Percentiles rank a stretch among this genome's conserved stretches.
These are phyloP conservation scores for Actenoides hombroni DNA, from an alignment of 2,113 vertebrate species.

Conservation along the genomic window DNA sequence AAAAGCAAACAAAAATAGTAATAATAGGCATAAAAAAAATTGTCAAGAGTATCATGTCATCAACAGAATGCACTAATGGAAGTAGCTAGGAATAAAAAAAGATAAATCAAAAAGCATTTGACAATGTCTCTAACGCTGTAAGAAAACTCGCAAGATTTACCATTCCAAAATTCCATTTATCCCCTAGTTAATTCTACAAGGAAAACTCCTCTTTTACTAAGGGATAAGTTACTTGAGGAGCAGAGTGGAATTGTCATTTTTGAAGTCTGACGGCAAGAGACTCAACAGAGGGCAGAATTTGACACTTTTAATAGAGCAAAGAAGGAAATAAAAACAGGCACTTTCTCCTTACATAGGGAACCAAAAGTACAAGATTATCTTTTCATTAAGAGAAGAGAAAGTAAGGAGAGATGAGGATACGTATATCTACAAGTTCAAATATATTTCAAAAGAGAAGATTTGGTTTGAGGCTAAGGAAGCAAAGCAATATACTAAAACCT, in stretches of 20 bases:
- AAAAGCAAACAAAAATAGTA: not conserved
- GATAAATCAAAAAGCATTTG: not conserved
- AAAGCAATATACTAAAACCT: not conserved
- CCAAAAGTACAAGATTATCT: not conserved
- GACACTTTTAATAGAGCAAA: not conserved
- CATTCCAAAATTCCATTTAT: not conserved
- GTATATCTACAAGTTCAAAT: not conserved
- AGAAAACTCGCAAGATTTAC: not conserved
- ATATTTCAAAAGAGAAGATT: not conserved
- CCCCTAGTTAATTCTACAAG: not conserved
- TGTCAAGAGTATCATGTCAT: not conserved
- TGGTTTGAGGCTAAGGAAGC: not conserved
- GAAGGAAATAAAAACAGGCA: not conserved
- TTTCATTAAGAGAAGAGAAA: not conserved
- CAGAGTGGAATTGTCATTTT: not conserved
- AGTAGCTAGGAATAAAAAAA: not conserved
- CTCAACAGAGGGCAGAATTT: not conserved
- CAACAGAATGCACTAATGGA: not conserved
- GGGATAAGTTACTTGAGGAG: not conserved
- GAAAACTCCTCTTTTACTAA: not conserved
- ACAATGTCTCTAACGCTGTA: not conserved
- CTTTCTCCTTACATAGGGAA: not conserved
- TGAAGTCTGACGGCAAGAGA: not conserved
- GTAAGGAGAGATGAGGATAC: not conserved
- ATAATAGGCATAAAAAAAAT: not conserved